Evolutionary conservation across 2,888 invertebrate species (phyloP).

Genomic region (Drosophila seclusa): DNA sequence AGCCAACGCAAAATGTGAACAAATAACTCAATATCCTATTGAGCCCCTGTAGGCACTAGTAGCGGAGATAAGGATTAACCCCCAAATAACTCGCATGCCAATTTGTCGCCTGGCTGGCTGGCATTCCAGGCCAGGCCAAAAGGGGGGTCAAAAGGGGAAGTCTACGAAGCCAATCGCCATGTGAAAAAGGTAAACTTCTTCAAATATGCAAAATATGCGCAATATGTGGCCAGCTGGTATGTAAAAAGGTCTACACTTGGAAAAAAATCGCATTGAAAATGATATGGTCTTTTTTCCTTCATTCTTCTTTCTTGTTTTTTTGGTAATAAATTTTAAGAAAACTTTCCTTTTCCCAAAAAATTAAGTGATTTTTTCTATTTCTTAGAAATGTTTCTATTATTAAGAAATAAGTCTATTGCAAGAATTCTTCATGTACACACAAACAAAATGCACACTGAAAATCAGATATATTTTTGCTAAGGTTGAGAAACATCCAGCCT

Average conservation of each 20-base stretch:
- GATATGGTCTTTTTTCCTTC: too few relatives aligned
- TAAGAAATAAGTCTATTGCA: neutral
- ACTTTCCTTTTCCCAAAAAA: neutral
- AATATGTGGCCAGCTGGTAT: constrained; percentile 4
- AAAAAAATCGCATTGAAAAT: neutral
- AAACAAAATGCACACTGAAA: neutral
- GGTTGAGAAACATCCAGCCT: neutral
- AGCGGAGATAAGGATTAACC: neutral
- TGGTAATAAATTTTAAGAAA: neutral
- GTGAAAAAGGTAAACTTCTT: constrained; percentile 19
- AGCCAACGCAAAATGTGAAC: neutral
- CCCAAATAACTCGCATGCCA: constrained; percentile 13
- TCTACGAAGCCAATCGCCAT: constrained; percentile 30
- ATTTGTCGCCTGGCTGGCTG: constrained; percentile 17
- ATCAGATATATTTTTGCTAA: neutral
- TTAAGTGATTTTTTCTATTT: neutral
- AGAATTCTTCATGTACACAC: neutral
- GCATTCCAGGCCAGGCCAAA: constrained; percentile 2
- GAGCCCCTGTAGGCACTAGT: neutral
- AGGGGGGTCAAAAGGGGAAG: neutral
- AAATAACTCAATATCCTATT: constrained; percentile 7
- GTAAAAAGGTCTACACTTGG: neutral
- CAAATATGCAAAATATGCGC: constrained; percentile 19
- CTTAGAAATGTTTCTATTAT: neutral
- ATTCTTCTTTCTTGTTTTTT: neutral